Evolutionary conservation across 2,888 invertebrate species (phyloP).

Genomic region (Mellilla xanthometata): DNA sequence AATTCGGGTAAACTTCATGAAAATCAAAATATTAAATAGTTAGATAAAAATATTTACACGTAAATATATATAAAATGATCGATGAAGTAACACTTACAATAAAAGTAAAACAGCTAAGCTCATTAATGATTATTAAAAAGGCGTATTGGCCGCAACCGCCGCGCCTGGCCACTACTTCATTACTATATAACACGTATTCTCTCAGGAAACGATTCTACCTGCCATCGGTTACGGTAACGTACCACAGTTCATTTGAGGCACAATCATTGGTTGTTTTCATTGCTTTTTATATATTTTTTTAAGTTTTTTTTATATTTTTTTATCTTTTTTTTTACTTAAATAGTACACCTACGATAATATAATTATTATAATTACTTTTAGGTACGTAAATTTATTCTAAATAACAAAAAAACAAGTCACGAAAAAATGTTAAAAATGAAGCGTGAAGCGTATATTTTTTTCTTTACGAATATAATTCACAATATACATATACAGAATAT

Average conservation of each 20-base stretch:
- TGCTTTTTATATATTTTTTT: slow-evolving; percentile 66
- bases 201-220: slow-evolving; percentile 74
- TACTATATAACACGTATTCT: slow-evolving; percentile 55
- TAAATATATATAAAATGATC: slow-evolving; percentile 78
- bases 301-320: slow-evolving; percentile 50
- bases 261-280: slow-evolving; percentile 82
- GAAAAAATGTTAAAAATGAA: slow-evolving; percentile 77
- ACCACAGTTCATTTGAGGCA: slow-evolving; percentile 83
- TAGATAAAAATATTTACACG: slow-evolving; percentile 78
- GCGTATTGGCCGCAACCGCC: slow-evolving; percentile 57
- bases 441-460: slow-evolving; percentile 79
- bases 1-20: slow-evolving; percentile 79
- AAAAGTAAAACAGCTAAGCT: slow-evolving; percentile 82
- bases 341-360: slow-evolving; percentile 72
- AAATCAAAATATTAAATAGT: slow-evolving; percentile 67
- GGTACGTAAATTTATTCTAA: slow-evolving; percentile 82
- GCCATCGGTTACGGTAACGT: slow-evolving; percentile 81
- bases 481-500: slow-evolving; percentile 80
- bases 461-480: slow-evolving; percentile 79
- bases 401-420: slow-evolving; percentile 81
- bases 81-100: slow-evolving; percentile 81
- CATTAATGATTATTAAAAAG: slow-evolving; percentile 78
- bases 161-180: slow-evolving; percentile 66
- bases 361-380: slow-evolving; percentile 81
- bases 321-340: slow-evolving; percentile 44